A percentile compares a stretch with the other conserved stretches of the same genome.
Conservation (phyloP, 2,113 vertebrate genomes). For the Cyanistes caeruleus region DNA sequence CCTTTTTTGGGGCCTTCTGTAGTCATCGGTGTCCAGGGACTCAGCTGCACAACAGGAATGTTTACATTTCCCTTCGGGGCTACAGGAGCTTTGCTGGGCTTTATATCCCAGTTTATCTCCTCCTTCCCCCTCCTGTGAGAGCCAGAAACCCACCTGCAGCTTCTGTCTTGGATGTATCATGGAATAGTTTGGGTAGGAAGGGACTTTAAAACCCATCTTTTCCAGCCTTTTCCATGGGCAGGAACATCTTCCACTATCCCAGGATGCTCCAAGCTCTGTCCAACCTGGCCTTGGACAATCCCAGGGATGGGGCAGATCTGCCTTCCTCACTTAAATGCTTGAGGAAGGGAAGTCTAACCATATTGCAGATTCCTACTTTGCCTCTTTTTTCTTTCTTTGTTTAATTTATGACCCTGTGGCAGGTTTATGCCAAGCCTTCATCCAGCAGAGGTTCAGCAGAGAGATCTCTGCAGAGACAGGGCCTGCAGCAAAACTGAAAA, state of each 20-base stretch:
- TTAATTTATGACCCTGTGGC: not conserved
- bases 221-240: not conserved
- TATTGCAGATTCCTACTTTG: not conserved
- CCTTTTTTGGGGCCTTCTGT: fast-evolving
- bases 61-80: not conserved
- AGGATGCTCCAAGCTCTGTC: fast-evolving
- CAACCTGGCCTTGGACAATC: not conserved
- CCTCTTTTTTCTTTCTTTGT: not conserved
- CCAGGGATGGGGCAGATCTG: not conserved
- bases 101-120: not conserved
- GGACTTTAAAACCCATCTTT: fast-evolving
- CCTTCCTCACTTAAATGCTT: not conserved
- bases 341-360: not conserved
- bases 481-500: not conserved
- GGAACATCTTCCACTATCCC: not conserved
- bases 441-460: not conserved
- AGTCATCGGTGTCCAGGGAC: not conserved
- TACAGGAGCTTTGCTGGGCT: not conserved
- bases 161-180: not conserved
- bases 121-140: not conserved
- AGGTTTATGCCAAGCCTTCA: not conserved
- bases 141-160: not conserved
- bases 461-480: not conserved
- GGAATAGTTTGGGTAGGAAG: not conserved
- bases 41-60: not conserved